These are phyloP conservation scores for Oopsacas minuta DNA, from an alignment of 37 sponge, comb jelly and placozoan species.

Conservation along the genomic window DNA sequence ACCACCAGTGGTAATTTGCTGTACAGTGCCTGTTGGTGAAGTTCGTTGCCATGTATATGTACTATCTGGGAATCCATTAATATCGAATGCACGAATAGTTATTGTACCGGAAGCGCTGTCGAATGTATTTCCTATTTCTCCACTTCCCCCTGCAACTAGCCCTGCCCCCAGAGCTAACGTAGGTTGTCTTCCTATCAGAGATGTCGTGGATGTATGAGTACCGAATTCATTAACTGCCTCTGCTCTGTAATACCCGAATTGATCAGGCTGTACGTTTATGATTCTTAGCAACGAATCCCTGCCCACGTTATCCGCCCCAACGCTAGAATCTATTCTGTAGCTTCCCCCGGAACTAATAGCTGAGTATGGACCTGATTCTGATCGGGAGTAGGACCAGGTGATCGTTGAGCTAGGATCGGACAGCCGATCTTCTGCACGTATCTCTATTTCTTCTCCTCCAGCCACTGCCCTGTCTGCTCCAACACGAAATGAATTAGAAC, in stretches of 20 bases:
- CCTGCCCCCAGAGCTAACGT: not conserved
- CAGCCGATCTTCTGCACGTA: not conserved
- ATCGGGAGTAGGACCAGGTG: not conserved
- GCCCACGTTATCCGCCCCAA: not conserved
- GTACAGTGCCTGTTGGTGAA: not conserved
- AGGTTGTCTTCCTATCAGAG: not conserved
- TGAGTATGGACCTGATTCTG: not conserved
- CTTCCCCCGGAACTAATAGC: not conserved
- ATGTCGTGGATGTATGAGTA: not conserved
- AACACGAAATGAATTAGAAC: not conserved
- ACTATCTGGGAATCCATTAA: not conserved
- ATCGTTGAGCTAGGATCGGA: not conserved
- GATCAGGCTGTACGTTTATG: not conserved
- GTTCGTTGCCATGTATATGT: not conserved
- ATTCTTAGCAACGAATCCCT: not conserved
- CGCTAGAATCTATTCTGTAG: not conserved
- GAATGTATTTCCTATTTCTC: not conserved
- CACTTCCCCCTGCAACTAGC: not conserved
- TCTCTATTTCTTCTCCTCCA: not conserved
- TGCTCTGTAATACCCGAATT: not conserved
- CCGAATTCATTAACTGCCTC: not conserved
- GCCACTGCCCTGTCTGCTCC: not conserved
- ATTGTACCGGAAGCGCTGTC: not conserved
- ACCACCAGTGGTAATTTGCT: not conserved
- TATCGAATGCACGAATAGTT: not conserved